Conservation (phyloP, 2,113 vertebrate genomes). For the Pterocles burchelli region DNA sequence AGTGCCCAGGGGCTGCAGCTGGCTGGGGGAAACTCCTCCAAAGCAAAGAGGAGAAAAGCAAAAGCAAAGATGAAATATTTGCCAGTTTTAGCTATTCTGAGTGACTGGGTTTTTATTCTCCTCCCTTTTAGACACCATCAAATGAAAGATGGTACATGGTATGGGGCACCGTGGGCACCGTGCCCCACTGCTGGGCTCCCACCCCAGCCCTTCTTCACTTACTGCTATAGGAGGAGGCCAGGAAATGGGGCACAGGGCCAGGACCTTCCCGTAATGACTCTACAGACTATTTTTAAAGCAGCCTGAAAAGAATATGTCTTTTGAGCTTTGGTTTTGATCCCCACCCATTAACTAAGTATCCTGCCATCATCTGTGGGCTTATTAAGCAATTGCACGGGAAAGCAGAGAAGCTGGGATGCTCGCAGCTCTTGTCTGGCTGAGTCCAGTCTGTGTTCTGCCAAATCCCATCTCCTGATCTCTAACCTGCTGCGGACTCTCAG, state of each 20-base stretch:
- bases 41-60: not conserved
- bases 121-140: not conserved
- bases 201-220: not conserved
- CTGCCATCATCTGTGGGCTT: not conserved
- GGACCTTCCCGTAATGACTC: not conserved
- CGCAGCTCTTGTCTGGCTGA: accelerated
- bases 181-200: not conserved
- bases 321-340: not conserved
- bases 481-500: not conserved
- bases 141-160: not conserved
- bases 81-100: not conserved
- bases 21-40: not conserved
- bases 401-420: not conserved
- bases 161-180: accelerated
- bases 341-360: not conserved
- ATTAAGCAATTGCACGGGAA: accelerated
- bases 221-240: not conserved
- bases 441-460: not conserved
- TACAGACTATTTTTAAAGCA: not conserved
- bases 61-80: not conserved
- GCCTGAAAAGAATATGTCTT: not conserved
- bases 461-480: not conserved
- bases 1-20: not conserved
- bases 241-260: not conserved
- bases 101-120: not conserved